Base-by-base conservation (phyloP, 64 coral and sea anemone genomes). In the Montipora cactus region DNA sequence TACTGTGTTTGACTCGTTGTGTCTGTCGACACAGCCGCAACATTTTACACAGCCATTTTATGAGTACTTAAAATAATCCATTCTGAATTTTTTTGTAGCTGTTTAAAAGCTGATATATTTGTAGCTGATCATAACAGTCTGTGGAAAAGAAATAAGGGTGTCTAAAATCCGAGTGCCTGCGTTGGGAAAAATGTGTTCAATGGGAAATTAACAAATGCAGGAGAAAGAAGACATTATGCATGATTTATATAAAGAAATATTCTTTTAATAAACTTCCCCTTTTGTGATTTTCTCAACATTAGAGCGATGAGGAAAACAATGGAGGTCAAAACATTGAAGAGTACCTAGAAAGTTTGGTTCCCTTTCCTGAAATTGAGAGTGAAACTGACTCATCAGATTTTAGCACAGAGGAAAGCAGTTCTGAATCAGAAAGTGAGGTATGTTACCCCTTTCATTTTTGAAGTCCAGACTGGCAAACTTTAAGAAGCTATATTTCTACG, bases 391-490 rank as follows among this genome's bases (percentile, higher is more conserved):
- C 80, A 18, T 82, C 44, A 14, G 44, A 47, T 10, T 82, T 51
- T 12, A 51, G 57, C 21, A 82, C 80, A 51, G 52, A 82, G 14
- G 80, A 82, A 19, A 55, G 8, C 59, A 82, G 80, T 51, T 82
- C 80, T 61, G 80, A 15, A 15, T 82, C 80, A 57, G 80, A 82
- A 82, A 82, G 80, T 21, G 80, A 82, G 80, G 52, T 82, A 82
- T 55, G 79, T 28, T 28, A 28, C 28, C 16, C 55, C 10, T 52
- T 81, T 4, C 37, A 20, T 8, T 19, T 7, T 81, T 81, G 47
- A 47, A 81, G 52, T 44, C 10, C 55, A 49, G 55, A 16, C 18
- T 47, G 21, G 47, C 50, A 51, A 11, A 13, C 23, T 13, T 64
- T 64, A 78, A 15, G 14, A 28, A 28, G 13, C 8, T 81, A 53